Percentiles rank a stretch among this genome's conserved stretches.
Evolutionary conservation across 2,888 invertebrate genomes (phyloP).

Genomic region (Lasioglossum oenotherae): DNA sequence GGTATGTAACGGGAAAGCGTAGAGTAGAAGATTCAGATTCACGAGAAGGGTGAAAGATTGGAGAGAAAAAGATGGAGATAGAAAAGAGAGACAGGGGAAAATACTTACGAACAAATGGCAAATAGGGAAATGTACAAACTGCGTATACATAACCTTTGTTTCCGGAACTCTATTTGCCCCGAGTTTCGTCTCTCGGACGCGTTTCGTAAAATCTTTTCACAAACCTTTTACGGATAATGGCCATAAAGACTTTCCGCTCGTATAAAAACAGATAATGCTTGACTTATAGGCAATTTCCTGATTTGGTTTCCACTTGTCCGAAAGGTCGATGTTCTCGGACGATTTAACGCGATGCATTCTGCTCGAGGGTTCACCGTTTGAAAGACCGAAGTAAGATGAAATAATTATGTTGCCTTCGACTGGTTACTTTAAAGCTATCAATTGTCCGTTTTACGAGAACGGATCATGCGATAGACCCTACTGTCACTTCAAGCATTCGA

Average conservation of each 20-base stretch:
- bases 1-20: neutral
- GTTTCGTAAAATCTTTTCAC: conserved; percentile 1
- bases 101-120: conserved; percentile 32
- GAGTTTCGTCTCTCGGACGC: conserved; percentile 30
- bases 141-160: conserved; percentile 48
- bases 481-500: conserved; percentile 95
- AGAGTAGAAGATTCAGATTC: neutral
- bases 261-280: conserved; percentile 20
- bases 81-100: neutral
- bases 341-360: conserved; percentile 20
- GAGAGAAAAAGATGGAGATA: neutral
- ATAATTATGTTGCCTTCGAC: conserved; percentile 94
- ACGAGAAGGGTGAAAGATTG: neutral
- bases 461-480: conserved; percentile 94
- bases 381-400: conserved; percentile 70
- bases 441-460: conserved; percentile 93
- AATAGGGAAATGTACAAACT: conserved; percentile 39
- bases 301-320: conserved; percentile 10
- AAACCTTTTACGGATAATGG: conserved; percentile 8
- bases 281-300: neutral
- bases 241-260: neutral
- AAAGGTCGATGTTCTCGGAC: conserved; percentile 18
- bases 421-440: conserved; percentile 94
- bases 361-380: conserved; percentile 46
- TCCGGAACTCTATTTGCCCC: conserved; percentile 20